Base-by-base conservation (phyloP, 2,888 invertebrate genomes). In the Morpho helenor region DNA sequence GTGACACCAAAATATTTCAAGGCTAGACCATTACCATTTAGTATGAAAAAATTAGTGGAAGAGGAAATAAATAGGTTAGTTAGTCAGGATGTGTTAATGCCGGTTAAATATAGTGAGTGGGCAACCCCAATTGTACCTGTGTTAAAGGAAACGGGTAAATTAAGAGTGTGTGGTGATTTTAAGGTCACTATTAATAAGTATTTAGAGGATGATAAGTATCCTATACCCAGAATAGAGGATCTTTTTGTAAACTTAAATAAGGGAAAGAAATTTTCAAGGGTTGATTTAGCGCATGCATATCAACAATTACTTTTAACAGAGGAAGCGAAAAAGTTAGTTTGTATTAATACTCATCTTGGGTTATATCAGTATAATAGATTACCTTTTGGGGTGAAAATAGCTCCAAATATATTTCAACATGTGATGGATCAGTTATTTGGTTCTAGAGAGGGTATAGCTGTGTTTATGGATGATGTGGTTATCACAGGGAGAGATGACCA, bases 101-200 rank as follows among this genome's bases (percentile, higher is more conserved):
- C 16, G 47, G 47, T 47, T 7, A 47, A 47, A 22, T 7, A 7
- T 47, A 16, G 16, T 22, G 47, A 47, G 22, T 47, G 22, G 16
- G 47, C 47, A 7, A 47, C 47, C 10, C 47, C 47, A 9, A 47
- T 47, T n/a, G 47, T 47, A 22, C 47, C 47, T 5, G 47, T 47
- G 22, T 22, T 10, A 47, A 47, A 47, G 16, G 16, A 7, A 47
- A 47, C 10, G 5, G 47, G 47, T 5, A 47, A 22, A 7, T 5
- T 47, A 22, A 10, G 47, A 22, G 22, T 22, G 10, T 47, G 47
- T 22, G 47, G 47, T 47, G 47, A 47, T 22, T 47, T 16, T 8
- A 16, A 10, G 22, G 10, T 47, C 16, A 47, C 47, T 16, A 22
- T 47, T 5, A 47, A 47, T 16, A 10, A 22, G 22, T 10, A 22